These are phyloP conservation scores for Artemia sp. DNA, from an alignment of 2,888 invertebrate genomes.

Conservation along the genomic window DNA sequence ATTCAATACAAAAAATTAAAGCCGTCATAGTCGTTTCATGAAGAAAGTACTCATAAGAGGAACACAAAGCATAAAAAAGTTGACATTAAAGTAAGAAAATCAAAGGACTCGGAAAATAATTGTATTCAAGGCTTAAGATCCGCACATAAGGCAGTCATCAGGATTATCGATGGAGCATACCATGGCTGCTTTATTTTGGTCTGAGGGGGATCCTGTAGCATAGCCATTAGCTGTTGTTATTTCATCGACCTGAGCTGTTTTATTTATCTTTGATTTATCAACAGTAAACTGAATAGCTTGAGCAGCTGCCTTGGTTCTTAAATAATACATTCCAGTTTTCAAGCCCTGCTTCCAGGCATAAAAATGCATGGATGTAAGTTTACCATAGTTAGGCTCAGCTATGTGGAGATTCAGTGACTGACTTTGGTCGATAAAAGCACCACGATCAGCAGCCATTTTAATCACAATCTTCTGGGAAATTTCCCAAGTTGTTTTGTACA, in stretches of 20 bases:
- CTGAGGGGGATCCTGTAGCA: neutral
- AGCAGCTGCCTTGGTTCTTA: constrained; percentile 87
- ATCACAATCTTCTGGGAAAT: constrained; percentile 79
- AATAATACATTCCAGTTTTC: constrained; percentile 98
- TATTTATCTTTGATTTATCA: constrained; percentile 53
- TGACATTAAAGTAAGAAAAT: too few species aligned
- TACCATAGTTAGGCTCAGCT: constrained; percentile 79
- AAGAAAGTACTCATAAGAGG: too few species aligned
- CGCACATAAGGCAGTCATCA: constrained; percentile 72
- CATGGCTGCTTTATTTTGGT: constrained; percentile 48
- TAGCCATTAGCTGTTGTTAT: neutral
- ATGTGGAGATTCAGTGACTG: constrained; percentile 96
- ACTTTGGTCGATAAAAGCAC: constrained; percentile 95
- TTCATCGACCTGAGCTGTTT: constrained; percentile 23
- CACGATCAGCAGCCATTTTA: constrained; percentile 93
- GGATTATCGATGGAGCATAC: constrained; percentile 71
- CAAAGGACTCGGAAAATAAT: too few species aligned
- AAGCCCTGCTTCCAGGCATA: constrained; percentile 91
- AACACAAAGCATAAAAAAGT: too few species aligned
- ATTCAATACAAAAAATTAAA: too few species aligned
- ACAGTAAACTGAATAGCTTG: constrained; percentile 95
- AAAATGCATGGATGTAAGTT: constrained; percentile 94
- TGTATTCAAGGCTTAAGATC: constrained; percentile 40
- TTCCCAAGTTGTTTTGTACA: constrained; percentile 97
- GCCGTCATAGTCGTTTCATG: too few species aligned